Base-by-base conservation (phyloP, 2,113 vertebrate species). In the Tychaedon coryphoeus region DNA sequence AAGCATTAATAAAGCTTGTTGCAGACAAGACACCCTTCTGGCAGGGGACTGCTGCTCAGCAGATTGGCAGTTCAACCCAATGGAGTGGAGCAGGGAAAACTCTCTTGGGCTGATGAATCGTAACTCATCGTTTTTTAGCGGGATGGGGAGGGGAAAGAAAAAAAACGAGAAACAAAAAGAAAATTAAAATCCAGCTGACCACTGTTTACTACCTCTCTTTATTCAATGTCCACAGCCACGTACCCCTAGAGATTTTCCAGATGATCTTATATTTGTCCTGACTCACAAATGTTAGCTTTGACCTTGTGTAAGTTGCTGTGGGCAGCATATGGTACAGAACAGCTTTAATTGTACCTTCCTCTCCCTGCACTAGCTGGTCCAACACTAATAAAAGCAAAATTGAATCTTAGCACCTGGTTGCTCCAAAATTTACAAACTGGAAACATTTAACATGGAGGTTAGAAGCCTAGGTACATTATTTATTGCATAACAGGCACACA, bases 281-380 rank as follows among this genome's bases (percentile, higher is more conserved):
- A 82, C 86, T 96, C 96, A 94, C 92, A 97, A 98, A 97, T 74
- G 86, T 83, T 95, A 95, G 73, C 95, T 92, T 93, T 97, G 95
- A 97, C 95, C 98, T 96, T 93, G 98, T 91, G 97, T 92, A 96
- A 97, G 84, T 92, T 96, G 98, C 89, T 97, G 97, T 95, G 96
- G 97, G 98, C 95, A 98, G 97, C 98, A 98, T 98, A 97, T 98
- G 98, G 98, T 96, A 97, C 93, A 61, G 93, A 98, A 97, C 98
- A 97, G 97, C 98, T 97, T 97, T 98, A 98, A 98, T 98, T 98
- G 97, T 97, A 97, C 97, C 98, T 97, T 98, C 96, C 97, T 98
- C 97, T 97, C 96, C 53, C 81, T 67, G 50, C 94, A 96, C 97
- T 98, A 98, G 98, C 97, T 94, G 97, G 97, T 96, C 95, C 84